Conservation (phyloP, 1,140 invertebrate species). For the Zaprionus ghesquierei region DNA sequence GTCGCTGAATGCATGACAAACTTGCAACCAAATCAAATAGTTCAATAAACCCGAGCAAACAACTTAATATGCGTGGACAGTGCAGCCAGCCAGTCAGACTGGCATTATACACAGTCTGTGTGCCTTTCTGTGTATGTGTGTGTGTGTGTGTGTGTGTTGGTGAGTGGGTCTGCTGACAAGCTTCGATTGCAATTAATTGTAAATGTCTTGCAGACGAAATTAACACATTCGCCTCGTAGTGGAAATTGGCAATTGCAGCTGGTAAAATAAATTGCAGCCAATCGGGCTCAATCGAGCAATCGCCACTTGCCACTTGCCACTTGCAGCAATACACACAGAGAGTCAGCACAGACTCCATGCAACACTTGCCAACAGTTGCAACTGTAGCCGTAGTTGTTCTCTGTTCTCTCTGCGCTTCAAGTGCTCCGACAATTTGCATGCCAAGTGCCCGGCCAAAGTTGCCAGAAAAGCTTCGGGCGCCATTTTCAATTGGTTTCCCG, state of each 20-base stretch:
- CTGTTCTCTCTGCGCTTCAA: slow-evolving; percentile 3
- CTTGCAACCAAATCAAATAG: slow-evolving; percentile 59
- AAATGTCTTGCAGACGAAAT: slow-evolving; percentile 60
- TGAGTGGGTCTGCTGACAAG: slow-evolving; percentile 7
- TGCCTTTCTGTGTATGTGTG: neutral
- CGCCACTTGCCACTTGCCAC: slow-evolving; percentile 7
- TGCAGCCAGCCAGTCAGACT: slow-evolving; percentile 21
- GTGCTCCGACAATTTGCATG: slow-evolving; percentile 25
- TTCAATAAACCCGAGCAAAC: slow-evolving; percentile 70
- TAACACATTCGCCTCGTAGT: slow-evolving; percentile 47
- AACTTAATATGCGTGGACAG: slow-evolving; percentile 68
- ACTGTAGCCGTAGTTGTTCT: neutral
- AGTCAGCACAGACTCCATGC: neutral
- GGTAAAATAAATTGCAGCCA: slow-evolving; percentile 37
- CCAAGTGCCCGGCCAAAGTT: slow-evolving; percentile 24
- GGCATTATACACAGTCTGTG: neutral
- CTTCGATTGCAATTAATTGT: slow-evolving; percentile 65
- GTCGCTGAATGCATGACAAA: slow-evolving; percentile 29
- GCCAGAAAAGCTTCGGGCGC: slow-evolving; percentile 18
- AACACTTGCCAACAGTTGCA: neutral
- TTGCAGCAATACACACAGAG: neutral
- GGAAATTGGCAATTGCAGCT: slow-evolving; percentile 22
- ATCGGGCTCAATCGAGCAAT: no score
- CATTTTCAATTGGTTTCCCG: slow-evolving; percentile 1
- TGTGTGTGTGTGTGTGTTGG: no score